These are phyloP conservation scores for Crypturellus undulatus DNA, from an alignment of 2,113 vertebrate genomes.

Conservation along the genomic window DNA sequence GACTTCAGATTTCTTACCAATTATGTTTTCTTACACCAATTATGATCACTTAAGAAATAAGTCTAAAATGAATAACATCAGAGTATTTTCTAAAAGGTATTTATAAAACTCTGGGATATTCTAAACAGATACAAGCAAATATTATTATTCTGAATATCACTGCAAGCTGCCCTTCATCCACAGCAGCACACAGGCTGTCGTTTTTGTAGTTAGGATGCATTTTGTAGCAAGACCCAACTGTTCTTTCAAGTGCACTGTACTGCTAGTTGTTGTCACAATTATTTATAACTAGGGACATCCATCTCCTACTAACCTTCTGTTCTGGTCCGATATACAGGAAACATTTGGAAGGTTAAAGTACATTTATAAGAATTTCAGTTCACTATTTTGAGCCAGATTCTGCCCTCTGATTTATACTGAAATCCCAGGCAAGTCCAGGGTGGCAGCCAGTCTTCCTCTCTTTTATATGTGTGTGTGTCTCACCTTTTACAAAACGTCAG, in stretches of 20 bases:
- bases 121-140: constrained; percentile 12
- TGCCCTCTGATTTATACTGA: constrained; percentile 40
- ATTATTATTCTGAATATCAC: constrained; percentile 35
- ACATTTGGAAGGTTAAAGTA: not conserved
- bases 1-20: constrained; percentile 17
- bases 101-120: constrained; percentile 20
- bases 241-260: constrained; percentile 63
- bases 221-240: constrained; percentile 48
- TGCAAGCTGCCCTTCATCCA: constrained; percentile 55
- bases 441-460: not conserved
- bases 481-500: not conserved
- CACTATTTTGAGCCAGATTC: not conserved
- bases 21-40: not conserved
- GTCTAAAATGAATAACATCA: not conserved
- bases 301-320: constrained; percentile 75
- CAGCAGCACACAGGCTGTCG: constrained; percentile 23
- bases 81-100: not conserved
- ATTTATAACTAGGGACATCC: constrained; percentile 67
- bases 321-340: constrained; percentile 61
- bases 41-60: not conserved
- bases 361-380: constrained; percentile 17
- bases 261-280: constrained; percentile 67
- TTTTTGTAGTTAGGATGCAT: constrained; percentile 45
- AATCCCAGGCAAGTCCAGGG: not conserved
- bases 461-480: not conserved